phyloP scores from a whole-genome alignment of 2,888 invertebrate species.

The Helicoverpa assulta region DNA sequence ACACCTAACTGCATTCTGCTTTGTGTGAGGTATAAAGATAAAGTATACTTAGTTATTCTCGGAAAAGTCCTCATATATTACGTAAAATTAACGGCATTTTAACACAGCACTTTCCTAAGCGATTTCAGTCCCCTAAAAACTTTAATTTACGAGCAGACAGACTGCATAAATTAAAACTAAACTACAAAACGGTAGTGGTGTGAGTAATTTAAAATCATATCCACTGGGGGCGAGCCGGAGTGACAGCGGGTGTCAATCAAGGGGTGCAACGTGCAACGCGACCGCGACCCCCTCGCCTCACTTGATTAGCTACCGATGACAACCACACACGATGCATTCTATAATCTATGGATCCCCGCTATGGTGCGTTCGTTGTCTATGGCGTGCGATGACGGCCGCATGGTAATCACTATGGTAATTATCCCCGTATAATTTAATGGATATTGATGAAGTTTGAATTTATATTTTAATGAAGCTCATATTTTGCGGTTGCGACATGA shows the following conservation, averaged over 20 bases:
- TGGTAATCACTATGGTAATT: slow-evolving; percentile 64
- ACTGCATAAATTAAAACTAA: slow-evolving; percentile 45
- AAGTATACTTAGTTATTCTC: too few relatives aligned
- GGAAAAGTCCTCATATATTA: not conserved
- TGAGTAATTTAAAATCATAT: slow-evolving; percentile 67
- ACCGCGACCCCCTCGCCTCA: slow-evolving; percentile 38
- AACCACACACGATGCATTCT: slow-evolving; percentile 66
- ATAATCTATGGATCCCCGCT: slow-evolving; percentile 45
- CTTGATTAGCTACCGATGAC: slow-evolving; percentile 73
- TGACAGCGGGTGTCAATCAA: slow-evolving; percentile 73
- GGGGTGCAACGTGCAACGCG: slow-evolving; percentile 57
- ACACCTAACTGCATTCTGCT: slow-evolving; percentile 38
- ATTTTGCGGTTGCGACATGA: slow-evolving; percentile 41
- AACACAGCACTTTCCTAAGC: slow-evolving; percentile 15
- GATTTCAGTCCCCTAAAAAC: slow-evolving; percentile 18
- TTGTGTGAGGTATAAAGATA: slow-evolving; percentile 39
- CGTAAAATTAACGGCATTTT: slow-evolving; percentile 3
- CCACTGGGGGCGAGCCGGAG: slow-evolving; percentile 56
- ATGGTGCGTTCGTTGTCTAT: slow-evolving; percentile 38
- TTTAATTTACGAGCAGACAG: slow-evolving; percentile 24
- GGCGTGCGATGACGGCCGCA: slow-evolving; percentile 48
- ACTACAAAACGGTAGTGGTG: slow-evolving; percentile 41
- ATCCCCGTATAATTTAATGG: slow-evolving; percentile 60
- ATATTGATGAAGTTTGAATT: slow-evolving; percentile 63
- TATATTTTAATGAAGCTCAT: slow-evolving; percentile 60